phyloP scores from a whole-genome alignment of 1,140 invertebrate genomes.

The Protaetia brevitarsis region DNA sequence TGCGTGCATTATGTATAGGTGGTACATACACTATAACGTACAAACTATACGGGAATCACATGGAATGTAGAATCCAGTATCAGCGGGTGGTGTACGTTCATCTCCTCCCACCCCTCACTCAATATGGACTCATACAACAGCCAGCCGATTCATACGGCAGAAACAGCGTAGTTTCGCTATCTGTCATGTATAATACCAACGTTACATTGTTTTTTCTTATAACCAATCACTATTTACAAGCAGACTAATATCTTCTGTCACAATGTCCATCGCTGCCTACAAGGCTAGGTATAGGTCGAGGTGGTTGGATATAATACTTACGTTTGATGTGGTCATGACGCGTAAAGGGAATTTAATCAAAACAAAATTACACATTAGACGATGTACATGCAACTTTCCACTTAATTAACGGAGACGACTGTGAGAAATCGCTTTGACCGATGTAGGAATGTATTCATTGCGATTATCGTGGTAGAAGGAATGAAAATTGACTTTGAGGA shows the following conservation, averaged over 20 bases:
- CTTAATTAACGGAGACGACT: constrained; percentile 10
- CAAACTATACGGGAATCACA: not conserved
- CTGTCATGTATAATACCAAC: not conserved
- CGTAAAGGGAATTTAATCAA: constrained; percentile 15
- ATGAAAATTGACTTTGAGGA: not conserved
- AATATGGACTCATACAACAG: not conserved
- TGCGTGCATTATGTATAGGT: not conserved
- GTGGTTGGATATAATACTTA: not conserved
- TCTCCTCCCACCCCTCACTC: not conserved
- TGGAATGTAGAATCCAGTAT: constrained; percentile 8
- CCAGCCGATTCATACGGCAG: not conserved
- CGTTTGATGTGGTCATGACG: not conserved
- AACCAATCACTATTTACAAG: constrained; percentile 20
- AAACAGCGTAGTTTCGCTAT: not conserved
- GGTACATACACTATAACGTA: not conserved
- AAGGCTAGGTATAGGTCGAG: not conserved
- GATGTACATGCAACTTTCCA: not conserved
- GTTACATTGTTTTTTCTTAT: constrained; percentile 16
- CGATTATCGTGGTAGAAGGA: not conserved
- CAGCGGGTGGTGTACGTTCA: constrained; percentile 11
- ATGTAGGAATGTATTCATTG: not conserved
- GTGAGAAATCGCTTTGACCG: not conserved
- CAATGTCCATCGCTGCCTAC: constrained; percentile 1
- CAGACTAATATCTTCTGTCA: constrained; percentile 17
- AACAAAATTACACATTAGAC: constrained; percentile 16